Conservation (phyloP, 2,888 invertebrate genomes). For the Agrilus biguttatus region DNA sequence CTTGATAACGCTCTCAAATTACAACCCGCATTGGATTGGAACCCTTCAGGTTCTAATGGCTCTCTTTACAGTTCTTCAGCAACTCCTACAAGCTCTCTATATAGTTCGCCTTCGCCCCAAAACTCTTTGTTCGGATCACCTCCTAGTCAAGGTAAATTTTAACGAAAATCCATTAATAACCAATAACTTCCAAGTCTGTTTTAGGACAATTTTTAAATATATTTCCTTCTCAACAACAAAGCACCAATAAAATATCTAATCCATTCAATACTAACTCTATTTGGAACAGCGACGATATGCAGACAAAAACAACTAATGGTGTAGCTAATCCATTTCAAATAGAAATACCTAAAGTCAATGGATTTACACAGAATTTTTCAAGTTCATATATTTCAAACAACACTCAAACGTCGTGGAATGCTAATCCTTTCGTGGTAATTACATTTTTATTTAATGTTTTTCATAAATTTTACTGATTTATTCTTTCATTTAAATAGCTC, state of each 20-base stretch:
- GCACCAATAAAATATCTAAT: conserved; percentile 16
- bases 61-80: conserved; percentile 26
- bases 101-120: conserved; percentile 29
- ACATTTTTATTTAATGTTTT: conserved; percentile 8
- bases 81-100: conserved; percentile 26
- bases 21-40: conserved; percentile 31
- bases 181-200: no score
- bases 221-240: conserved; percentile 16
- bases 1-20: conserved; percentile 63
- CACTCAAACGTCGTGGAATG: conserved; percentile 12
- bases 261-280: conserved; percentile 10
- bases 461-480: not conserved
- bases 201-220: conserved; percentile 26
- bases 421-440: conserved; percentile 28
- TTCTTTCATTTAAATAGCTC: conserved; percentile 23
- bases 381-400: conserved; percentile 3
- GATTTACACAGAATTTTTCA: conserved; percentile 5
- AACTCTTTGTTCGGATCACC: conserved; percentile 30
- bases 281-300: conserved; percentile 4
- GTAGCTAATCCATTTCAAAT: conserved; percentile 22
- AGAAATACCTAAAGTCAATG: conserved; percentile 13
- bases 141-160: conserved; percentile 28
- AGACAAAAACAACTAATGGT: conserved; percentile 1
- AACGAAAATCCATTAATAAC: no score
- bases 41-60: conserved; percentile 26